phyloP scores from a whole-genome alignment of 2,797 vertebrate genomes.

The Trichosurus vulpecula region DNA sequence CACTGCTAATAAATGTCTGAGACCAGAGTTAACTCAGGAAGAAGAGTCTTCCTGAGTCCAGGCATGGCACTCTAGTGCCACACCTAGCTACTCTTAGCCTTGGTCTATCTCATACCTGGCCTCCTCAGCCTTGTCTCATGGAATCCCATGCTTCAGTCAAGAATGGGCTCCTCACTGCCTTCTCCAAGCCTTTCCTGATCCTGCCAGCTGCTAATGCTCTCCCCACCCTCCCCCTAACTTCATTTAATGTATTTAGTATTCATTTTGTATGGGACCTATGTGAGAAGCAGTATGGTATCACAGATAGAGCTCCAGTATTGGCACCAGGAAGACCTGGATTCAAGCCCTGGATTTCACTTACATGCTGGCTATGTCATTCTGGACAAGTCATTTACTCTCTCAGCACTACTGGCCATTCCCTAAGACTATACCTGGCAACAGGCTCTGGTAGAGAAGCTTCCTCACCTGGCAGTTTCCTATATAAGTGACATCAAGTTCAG shows the following conservation, averaged over 20 bases:
- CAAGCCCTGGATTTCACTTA: not conserved
- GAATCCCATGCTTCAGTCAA: not conserved
- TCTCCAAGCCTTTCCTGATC: not conserved
- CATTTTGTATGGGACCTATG: not conserved
- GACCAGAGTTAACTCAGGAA: not conserved
- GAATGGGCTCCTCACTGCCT: not conserved
- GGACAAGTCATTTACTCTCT: not conserved
- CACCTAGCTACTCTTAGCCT: not conserved
- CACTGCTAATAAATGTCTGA: not conserved
- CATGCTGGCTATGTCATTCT: not conserved
- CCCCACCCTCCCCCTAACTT: not conserved
- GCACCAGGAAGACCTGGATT: not conserved
- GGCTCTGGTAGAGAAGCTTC: not conserved
- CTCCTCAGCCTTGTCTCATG: not conserved
- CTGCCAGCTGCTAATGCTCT: not conserved
- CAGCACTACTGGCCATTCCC: not conserved
- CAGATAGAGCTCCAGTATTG: fast-evolving
- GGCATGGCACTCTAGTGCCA: not conserved
- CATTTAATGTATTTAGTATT: not conserved
- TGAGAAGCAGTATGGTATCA: not conserved
- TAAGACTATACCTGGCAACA: not conserved
- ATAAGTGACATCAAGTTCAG: not conserved
- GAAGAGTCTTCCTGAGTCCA: not conserved
- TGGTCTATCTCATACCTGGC: not conserved
- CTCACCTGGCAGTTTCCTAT: not conserved